Base-by-base conservation (phyloP, 1,140 invertebrate genomes). In the Drosophila sucinea region DNA sequence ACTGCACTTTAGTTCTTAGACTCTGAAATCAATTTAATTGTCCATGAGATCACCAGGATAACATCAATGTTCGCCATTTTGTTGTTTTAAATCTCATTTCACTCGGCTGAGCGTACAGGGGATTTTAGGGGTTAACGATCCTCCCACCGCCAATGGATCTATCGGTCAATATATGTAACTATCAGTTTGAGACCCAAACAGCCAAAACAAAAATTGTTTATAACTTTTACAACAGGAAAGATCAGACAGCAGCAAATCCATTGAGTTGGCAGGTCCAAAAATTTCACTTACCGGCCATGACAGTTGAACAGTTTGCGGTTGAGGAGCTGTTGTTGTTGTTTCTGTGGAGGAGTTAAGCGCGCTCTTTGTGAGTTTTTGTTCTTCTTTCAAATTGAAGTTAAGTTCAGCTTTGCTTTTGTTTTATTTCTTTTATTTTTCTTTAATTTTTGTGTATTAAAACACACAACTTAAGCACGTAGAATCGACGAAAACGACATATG, bases 201-300 rank as follows among this genome's bases (percentile, higher is more conserved):
- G 17, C n/a, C 23, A 57, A 23, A 23, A 23, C 2, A 35, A 58
- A 73, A 57, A 64, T 71, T 81, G 79, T 79, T 76, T 75, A 75
- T 79, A 75, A 75, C 38, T 67, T 5, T 41, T 62, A 75, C 67
- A 70, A 41, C 30, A 29, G 29, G 65, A 75, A 38, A 60, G 29
- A 33, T 35, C 17, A 54, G 25, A 60, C 8, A 68, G 35, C 30
- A 30, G 35, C 10, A 61, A 10, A 30, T 25, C 25, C 32, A 67
- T 27, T 41, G 33, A 64, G 66, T 60, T 66, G 62, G 41, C 57
- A 70, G 63, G 66, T 66, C 56, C 61, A 56, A 55, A 68, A 70
- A 60, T 67, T 62, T 62, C 72, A 92, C 91, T 92, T 92, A 92
- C 91, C 91, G 91, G 91, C 91, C 91, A 92, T 92, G 91, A 91